Percentiles rank a stretch among this genome's conserved stretches.
Evolutionary conservation across 2,797 vertebrate species (phyloP).

Genomic region (Rallus crepitans): DNA sequence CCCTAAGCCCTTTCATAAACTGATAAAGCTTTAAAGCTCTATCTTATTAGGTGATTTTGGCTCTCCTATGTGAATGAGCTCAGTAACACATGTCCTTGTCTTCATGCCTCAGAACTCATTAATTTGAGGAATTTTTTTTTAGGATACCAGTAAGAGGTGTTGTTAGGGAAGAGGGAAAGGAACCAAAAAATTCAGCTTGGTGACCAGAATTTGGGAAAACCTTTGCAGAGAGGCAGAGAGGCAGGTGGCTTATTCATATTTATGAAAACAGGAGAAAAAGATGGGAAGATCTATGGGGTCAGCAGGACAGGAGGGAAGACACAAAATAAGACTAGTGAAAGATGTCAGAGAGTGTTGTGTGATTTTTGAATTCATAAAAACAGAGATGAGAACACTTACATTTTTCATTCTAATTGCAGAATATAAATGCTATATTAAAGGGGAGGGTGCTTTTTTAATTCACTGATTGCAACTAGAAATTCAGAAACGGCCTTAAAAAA

Average conservation of each 20-base stretch:
- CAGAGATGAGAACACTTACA: background rate
- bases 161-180: background rate
- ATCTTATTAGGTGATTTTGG: constrained; percentile 1
- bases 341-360: background rate
- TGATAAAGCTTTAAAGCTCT: constrained; percentile 5
- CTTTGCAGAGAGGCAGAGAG: background rate
- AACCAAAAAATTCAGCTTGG: background rate
- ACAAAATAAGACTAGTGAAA: background rate
- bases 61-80: background rate
- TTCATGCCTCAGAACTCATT: background rate
- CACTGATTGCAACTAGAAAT: background rate
- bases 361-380: background rate
- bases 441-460: background rate
- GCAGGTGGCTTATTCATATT: background rate
- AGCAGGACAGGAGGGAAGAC: background rate
- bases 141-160: background rate
- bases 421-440: background rate
- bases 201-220: background rate
- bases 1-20: constrained; percentile 4
- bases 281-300: background rate
- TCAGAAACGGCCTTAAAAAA: background rate
- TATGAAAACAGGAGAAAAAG: background rate
- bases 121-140: background rate
- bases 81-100: background rate
- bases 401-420: constrained; percentile 15